phyloP scores from a whole-genome alignment of 2,888 invertebrate species.

The Zaprionus obscuricornis region DNA sequence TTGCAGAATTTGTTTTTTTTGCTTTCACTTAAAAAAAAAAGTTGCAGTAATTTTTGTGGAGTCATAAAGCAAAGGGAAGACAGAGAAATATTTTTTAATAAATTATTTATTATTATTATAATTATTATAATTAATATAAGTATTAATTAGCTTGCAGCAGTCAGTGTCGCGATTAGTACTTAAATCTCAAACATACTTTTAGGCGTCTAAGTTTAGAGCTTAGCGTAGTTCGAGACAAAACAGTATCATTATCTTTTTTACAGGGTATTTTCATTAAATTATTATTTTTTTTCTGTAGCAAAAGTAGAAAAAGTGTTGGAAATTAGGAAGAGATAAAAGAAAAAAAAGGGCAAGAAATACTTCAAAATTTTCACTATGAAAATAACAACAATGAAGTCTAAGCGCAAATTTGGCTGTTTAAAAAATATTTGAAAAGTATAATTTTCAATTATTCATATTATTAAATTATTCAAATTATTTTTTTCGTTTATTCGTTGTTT shows the following conservation, averaged over 20 bases:
- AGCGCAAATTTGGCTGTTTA: slow-evolving; percentile 83
- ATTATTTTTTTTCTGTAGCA: no score
- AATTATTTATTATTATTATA: no score
- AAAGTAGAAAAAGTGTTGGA: no score
- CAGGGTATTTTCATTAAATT: slow-evolving; percentile 34
- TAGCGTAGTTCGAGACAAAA: slow-evolving; percentile 26
- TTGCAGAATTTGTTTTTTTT: no score
- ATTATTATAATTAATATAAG: no score
- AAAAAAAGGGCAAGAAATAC: no score
- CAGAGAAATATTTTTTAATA: no score
- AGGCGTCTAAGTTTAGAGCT: slow-evolving; percentile 40
- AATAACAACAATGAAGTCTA: slow-evolving; percentile 83
- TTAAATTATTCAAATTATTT: slow-evolving; percentile 75
- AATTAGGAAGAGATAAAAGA: no score
- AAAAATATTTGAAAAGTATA: slow-evolving; percentile 81
- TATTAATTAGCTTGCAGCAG: no score
- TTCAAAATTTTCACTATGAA: slow-evolving; percentile 80
- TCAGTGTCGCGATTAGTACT: no score
- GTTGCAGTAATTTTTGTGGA: not conserved
- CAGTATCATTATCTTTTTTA: slow-evolving; percentile 2
- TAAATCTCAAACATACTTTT: slow-evolving; percentile 53
- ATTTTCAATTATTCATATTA: slow-evolving; percentile 76
- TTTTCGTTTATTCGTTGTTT: slow-evolving; percentile 72
- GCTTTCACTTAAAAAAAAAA: slow-evolving; percentile 8
- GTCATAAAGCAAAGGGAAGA: no score